Percentiles rank a stretch among this genome's conserved stretches.
phyloP scores from a whole-genome alignment of 92 coral and sea anemone species.

The Parazoanthus darwini region DNA sequence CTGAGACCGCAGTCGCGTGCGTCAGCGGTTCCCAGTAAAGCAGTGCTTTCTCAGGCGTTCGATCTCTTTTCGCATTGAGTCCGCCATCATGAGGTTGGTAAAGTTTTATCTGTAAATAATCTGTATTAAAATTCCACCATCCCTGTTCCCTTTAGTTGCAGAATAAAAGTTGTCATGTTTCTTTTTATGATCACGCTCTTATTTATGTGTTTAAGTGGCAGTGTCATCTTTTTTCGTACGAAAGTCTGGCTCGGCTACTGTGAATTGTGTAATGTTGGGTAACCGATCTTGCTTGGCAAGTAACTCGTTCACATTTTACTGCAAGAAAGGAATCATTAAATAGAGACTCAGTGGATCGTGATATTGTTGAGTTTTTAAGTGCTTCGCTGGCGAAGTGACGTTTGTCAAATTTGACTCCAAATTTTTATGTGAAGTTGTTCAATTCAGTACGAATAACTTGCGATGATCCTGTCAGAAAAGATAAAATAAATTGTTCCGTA shows the following conservation, averaged over 20 bases:
- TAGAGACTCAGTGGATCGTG: not conserved
- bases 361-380: not conserved
- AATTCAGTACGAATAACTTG: not conserved
- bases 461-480: not conserved
- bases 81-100: conserved; percentile 24
- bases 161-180: not conserved
- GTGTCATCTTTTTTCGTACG: not conserved
- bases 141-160: not conserved
- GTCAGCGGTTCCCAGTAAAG: not conserved
- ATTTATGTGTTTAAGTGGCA: not conserved
- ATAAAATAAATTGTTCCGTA: no score
- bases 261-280: not conserved
- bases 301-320: no score
- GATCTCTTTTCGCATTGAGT: not conserved
- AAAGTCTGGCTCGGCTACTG: not conserved
- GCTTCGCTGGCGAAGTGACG: not conserved
- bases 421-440: no score
- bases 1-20: not conserved
- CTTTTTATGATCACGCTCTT: not conserved
- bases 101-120: not conserved
- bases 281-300: not conserved
- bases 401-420: no score
- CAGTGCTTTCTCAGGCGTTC: not conserved
- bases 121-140: not conserved
- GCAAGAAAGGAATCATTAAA: not conserved